Base-by-base conservation (phyloP, 92 coral and sea anemone genomes). In the Actinostola sp. region DNA sequence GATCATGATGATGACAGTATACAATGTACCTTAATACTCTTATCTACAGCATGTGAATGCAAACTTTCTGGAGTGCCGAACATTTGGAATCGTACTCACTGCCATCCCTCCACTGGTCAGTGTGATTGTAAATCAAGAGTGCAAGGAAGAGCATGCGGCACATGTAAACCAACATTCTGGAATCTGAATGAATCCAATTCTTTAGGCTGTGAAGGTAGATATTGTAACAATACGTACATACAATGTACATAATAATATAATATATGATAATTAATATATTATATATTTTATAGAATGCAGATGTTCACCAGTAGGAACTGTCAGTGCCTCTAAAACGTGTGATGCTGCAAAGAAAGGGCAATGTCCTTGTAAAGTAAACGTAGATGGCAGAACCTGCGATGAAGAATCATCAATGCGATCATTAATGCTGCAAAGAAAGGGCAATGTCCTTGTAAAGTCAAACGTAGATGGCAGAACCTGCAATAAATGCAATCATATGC, bases 171-270 rank as follows among this genome's bases (percentile, higher is more conserved):
- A 67, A 82, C 74, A 0, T 80, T 35, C 77, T 95, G 99, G 99
- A 91, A 92, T 38, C 57, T 95, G 52, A 88, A 70, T 8, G 76
- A 68, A 31, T 63, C 77, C 8, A 80, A 81, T 20, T 77, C 84
- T 8, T 72, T 60, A 2, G 98, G 98, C 21, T 94, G 98, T 78
- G 86, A 94, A 88, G 89, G 98, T 93, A 70, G n/a, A n/a, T n/a
- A n/a, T n/a, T n/a, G n/a, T n/a, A n/a, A n/a, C n/a, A n/a, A n/a
- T n/a, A n/a, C n/a, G n/a, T n/a, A n/a, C n/a, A n/a, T n/a, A n/a
- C n/a, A n/a, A n/a, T n/a, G n/a, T n/a, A n/a, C n/a, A n/a, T n/a
- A n/a, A n/a, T n/a, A n/a, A n/a, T n/a, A n/a, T n/a, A n/a, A n/a
- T n/a, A n/a, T n/a, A n/a, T n/a, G n/a, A n/a, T n/a, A n/a, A n/a